Base-by-base conservation (phyloP, 2,113 vertebrate genomes). In the Anser brachyrhynchus region DNA sequence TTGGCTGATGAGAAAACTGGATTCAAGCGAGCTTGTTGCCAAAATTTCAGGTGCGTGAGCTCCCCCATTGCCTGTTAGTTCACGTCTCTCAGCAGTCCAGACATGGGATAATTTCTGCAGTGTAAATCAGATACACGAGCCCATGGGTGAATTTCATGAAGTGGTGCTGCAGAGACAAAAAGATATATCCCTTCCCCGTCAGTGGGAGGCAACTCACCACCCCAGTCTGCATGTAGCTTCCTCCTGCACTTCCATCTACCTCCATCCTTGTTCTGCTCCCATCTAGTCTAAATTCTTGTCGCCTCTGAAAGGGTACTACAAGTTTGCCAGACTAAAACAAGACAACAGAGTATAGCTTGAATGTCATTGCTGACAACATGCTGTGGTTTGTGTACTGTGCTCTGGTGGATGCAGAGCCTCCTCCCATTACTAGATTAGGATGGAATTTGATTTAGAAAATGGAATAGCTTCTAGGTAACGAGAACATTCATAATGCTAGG, bases 371-470 rank as follows among this genome's bases (percentile, higher is more conserved):
- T 71, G 75, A 49, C 66, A 79, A 33, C 29, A 33, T 43, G 39
- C 78, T 57, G 84, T 52, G 70, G 58, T 57, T 90, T 79, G 74
- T 46, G 57, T 57, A 71, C 78, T 33, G 15, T 83, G 71, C 59
- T 76, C 70, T 18, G 20, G 75, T 7, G 0, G 57, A 59, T 64
- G 87, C 74, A 95, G 87, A 91, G 58, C 35, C 51, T 90, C 90
- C 85, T 87, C 28, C 25, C 54, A 25, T 15, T 26, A 61, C 67
- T 87, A 10, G 10, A 90, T 73, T 72, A 83, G 62, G 77, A 64
- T 65, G 57, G 33, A 95, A 94, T 87, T 93, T 70, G 71, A 94
- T 90, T 93, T 87, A 66, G 54, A 69, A 87, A 85, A 70, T 26
- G 57, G 49, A 87, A 67, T 6, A 72, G 28, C 61, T 91, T 87